These are phyloP conservation scores for Dufourea novaeangliae DNA, from an alignment of 1,140 invertebrate genomes.

Conservation along the genomic window DNA sequence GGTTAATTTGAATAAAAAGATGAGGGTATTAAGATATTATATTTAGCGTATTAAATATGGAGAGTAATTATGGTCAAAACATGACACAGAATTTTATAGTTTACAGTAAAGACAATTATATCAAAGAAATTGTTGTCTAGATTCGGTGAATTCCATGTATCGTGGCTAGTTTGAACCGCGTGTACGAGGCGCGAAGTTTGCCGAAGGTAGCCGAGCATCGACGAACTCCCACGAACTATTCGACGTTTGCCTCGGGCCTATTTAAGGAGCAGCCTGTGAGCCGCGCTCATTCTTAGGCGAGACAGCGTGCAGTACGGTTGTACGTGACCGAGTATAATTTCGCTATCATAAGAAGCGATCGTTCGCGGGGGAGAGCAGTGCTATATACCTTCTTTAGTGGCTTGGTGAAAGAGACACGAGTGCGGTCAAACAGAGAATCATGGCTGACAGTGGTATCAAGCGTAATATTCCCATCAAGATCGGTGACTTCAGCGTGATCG, in stretches of 20 bases:
- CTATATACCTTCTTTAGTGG: constrained; percentile 39
- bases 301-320: constrained; percentile 48
- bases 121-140: constrained; percentile 1
- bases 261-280: constrained; percentile 76
- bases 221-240: constrained; percentile 72
- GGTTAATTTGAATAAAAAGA: no score
- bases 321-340: constrained; percentile 9
- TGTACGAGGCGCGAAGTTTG: constrained; percentile 47
- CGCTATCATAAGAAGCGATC: constrained; percentile 10
- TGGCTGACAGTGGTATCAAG: constrained; percentile 90
- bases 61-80: no score
- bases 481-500: constrained; percentile 96
- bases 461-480: constrained; percentile 96
- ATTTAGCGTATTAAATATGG: no score
- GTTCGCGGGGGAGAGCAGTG: constrained; percentile 33
- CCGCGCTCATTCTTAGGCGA: constrained; percentile 74
- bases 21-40: no score
- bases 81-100: no score
- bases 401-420: constrained; percentile 51
- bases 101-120: no score
- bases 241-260: constrained; percentile 63
- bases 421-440: constrained; percentile 76
- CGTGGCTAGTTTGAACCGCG: constrained; percentile 48
- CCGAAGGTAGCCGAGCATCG: constrained; percentile 25
- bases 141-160: constrained; percentile 29